Conservation (phyloP, 2,113 vertebrate species). For the Melozone crissalis region DNA sequence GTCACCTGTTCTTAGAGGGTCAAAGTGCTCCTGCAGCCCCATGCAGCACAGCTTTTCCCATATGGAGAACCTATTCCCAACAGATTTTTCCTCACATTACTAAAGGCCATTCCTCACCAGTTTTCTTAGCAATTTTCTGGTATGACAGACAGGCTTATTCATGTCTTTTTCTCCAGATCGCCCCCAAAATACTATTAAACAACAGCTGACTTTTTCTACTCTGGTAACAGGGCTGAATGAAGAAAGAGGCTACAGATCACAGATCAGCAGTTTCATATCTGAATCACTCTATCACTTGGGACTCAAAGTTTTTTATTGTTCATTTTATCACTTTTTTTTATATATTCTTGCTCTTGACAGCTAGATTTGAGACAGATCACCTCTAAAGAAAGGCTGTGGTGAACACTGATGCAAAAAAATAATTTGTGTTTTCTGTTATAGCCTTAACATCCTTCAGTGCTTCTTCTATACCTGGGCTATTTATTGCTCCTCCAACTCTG, state of each 20-base stretch:
- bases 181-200: neutral
- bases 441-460: neutral
- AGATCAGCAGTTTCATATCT: neutral
- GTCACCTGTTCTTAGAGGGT: neutral
- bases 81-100: neutral
- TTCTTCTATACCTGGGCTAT: neutral
- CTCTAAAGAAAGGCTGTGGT: neutral
- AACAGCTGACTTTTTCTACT: neutral
- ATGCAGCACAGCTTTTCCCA: neutral
- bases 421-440: neutral
- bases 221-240: neutral
- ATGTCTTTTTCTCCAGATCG: neutral
- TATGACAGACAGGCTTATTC: neutral
- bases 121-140: neutral
- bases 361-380: neutral
- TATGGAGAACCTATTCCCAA: neutral
- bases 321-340: neutral
- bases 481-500: neutral
- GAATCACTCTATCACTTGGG: neutral
- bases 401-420: neutral
- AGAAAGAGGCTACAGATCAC: neutral
- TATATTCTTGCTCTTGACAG: neutral
- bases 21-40: neutral
- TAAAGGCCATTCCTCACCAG: neutral
- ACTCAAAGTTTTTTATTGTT: neutral